Evolutionary conservation across 2,797 vertebrate species (phyloP), one percentile per base, ranked within the genome.

Genomic region (Phoxinus dragarum): DNA sequence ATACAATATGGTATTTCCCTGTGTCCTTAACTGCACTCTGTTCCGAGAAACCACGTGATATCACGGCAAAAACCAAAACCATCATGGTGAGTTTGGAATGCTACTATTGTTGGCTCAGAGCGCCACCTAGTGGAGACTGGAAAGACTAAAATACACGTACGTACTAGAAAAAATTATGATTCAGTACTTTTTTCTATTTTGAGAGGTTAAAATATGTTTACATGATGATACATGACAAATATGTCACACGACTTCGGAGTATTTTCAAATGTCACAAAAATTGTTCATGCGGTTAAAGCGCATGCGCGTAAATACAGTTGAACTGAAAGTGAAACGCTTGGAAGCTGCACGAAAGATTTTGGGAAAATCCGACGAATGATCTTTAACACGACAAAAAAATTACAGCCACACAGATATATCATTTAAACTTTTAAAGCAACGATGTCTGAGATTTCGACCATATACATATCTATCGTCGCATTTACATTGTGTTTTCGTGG

Each of bases 381-480:
- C 16, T 54, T 67, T 6, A 75, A 9, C 1, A 49, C 38, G 6
- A 11, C 23, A n/a, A n/a, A 27, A 64, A 73, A 16, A 16, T 1
- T 16, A 47, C 79, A 72, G 2, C 47, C 11, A 1, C 10, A 40
- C 5, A 59, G 3, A 44, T 1, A 1, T 7, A 34, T 36, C 0
- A 54, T 38, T 52, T 59, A 1, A 56, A 38, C 31, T 49, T 56
- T 17, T 8, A 44, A 6, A 73, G 19, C 11, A 73, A 86, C 19
- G 64, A 94, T 94, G 94, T 89, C 84, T 0, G 1, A 89, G 0
- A 3, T 93, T 66, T 91, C 88, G 23, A 89, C 90, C 0, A 88
- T 93, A 80, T 94, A 31, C 4, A 93, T 95, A 12, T 88, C 79
- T 2, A 27, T 95, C 82, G 38, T 95, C 11, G 86, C 91, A 0